Evolutionary conservation across 2,113 vertebrate genomes (phyloP).

Genomic region (Rhinoderma darwinii): DNA sequence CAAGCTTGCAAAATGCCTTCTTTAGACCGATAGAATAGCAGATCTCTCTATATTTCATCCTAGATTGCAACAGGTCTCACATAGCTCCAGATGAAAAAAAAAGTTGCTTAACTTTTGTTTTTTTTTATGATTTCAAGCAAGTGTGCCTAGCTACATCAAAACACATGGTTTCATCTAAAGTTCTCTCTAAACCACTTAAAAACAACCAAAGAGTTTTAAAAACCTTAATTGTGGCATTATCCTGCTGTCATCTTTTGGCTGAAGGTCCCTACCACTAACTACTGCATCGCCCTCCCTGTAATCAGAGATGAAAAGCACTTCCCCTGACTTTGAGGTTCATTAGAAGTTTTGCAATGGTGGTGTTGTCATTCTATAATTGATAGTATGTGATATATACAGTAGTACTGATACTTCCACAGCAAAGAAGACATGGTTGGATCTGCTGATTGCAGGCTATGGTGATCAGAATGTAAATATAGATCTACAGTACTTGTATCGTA

Average conservation of each 20-base stretch:
- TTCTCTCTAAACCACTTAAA: slow-evolving; percentile 48
- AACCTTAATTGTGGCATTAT: slow-evolving; percentile 37
- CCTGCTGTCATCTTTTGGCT: slow-evolving; percentile 56
- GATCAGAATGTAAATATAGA: slow-evolving; percentile 36
- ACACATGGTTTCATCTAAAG: slow-evolving; percentile 38
- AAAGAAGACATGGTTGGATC: slow-evolving; percentile 33
- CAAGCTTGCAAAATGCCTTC: slow-evolving; percentile 4
- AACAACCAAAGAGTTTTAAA: slow-evolving; percentile 45
- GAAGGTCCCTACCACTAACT: slow-evolving; percentile 51
- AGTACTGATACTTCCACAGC: slow-evolving; percentile 37
- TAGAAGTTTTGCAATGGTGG: slow-evolving; percentile 57
- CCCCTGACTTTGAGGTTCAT: slow-evolving; percentile 56
- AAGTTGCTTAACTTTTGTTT: slow-evolving; percentile 17
- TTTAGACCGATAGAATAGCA: not conserved
- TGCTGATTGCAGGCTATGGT: slow-evolving; percentile 44
- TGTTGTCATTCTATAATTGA: slow-evolving; percentile 51
- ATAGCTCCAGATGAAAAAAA: slow-evolving; percentile 8
- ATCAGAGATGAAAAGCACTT: slow-evolving; percentile 58
- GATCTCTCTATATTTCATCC: slow-evolving; percentile 10
- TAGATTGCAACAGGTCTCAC: not conserved
- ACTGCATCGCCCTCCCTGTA: slow-evolving; percentile 53
- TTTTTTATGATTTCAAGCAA: slow-evolving; percentile 3
- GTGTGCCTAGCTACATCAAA: slow-evolving; percentile 32
- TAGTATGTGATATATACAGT: slow-evolving; percentile 48
- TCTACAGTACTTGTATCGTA: not conserved